A percentile compares a stretch with the other conserved stretches of the same genome.
phyloP scores from a whole-genome alignment of 2,888 invertebrate species.

The Brachypalpus laphriformis region DNA sequence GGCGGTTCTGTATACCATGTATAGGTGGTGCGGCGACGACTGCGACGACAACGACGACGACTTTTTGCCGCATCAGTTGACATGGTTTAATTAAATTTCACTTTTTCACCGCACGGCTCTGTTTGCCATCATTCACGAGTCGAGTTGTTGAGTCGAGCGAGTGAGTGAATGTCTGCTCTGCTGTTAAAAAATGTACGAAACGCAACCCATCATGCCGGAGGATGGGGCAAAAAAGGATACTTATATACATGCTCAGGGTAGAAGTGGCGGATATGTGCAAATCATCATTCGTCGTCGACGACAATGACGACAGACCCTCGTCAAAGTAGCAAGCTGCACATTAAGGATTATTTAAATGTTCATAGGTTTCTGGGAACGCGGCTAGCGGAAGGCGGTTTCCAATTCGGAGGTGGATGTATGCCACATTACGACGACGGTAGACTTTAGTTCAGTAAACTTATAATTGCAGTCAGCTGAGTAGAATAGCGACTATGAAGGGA shows the following conservation, averaged over 20 bases:
- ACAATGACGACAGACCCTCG: slow-evolving; percentile 54
- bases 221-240: slow-evolving; percentile 46
- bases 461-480: slow-evolving; percentile 44
- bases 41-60: slow-evolving; percentile 52
- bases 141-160: slow-evolving; percentile 29
- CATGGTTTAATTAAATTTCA: slow-evolving; percentile 77
- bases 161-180: slow-evolving; percentile 29
- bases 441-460: slow-evolving; percentile 43
- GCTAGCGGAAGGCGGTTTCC: slow-evolving; percentile 16
- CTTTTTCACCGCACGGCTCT: slow-evolving; percentile 75
- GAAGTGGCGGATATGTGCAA: slow-evolving; percentile 65
- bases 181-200: slow-evolving; percentile 23
- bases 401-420: slow-evolving; percentile 14
- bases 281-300: slow-evolving; percentile 65
- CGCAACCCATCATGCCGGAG: slow-evolving; percentile 32
- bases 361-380: slow-evolving; percentile 11
- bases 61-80: slow-evolving; percentile 76
- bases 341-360: slow-evolving; percentile 70
- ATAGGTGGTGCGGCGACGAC: slow-evolving; percentile 17
- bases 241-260: slow-evolving; percentile 33
- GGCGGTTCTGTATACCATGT: slow-evolving; percentile 27
- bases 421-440: not conserved
- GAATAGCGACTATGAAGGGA: too few species aligned
- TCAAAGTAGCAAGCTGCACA: slow-evolving; percentile 66
- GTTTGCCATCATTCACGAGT: slow-evolving; percentile 66